Percentiles rank a stretch among this genome's conserved stretches.
phyloP scores from a whole-genome alignment of 2,888 invertebrate genomes.

The Stenoptilia bipunctidactyla region DNA sequence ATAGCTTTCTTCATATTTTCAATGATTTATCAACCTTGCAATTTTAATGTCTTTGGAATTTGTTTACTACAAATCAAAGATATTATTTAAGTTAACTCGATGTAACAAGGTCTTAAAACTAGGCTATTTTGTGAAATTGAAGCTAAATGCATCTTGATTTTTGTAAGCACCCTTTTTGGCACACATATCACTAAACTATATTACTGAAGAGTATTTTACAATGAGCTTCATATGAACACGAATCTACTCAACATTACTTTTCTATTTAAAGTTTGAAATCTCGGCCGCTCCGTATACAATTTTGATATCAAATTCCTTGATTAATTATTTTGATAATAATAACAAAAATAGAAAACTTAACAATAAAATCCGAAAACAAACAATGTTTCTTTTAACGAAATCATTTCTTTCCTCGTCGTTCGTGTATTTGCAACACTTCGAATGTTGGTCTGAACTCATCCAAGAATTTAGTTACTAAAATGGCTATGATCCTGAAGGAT shows the following conservation, averaged over 20 bases:
- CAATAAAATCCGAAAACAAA: conserved; percentile 20
- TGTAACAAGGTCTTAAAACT: not conserved
- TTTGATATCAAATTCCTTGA: conserved; percentile 4
- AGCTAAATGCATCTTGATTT: conserved; percentile 16
- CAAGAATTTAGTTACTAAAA: conserved; percentile 20
- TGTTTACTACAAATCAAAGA: too few relatives aligned
- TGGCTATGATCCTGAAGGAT: conserved; percentile 82
- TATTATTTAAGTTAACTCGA: too few relatives aligned
- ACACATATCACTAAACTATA: conserved; percentile 15
- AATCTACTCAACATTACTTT: not conserved
- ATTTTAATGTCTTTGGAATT: not conserved
- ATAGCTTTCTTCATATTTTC: conserved; percentile 6
- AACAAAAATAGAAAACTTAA: conserved; percentile 29
- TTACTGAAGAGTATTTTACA: conserved; percentile 5
- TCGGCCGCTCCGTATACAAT: conserved; percentile 43
- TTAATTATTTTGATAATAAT: conserved; percentile 18
- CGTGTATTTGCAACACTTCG: not conserved
- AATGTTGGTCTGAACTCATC: not conserved
- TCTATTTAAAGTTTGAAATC: conserved; percentile 24
- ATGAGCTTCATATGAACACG: conserved; percentile 1
- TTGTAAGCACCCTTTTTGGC: conserved; percentile 24
- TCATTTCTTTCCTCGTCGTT: too few relatives aligned
- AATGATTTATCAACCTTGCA: not conserved
- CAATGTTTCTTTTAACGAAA: conserved; percentile 3
- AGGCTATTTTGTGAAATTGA: conserved; percentile 12